Base-by-base conservation (phyloP, 1,140 invertebrate species). In the Pseudomyrmex sp. region DNA sequence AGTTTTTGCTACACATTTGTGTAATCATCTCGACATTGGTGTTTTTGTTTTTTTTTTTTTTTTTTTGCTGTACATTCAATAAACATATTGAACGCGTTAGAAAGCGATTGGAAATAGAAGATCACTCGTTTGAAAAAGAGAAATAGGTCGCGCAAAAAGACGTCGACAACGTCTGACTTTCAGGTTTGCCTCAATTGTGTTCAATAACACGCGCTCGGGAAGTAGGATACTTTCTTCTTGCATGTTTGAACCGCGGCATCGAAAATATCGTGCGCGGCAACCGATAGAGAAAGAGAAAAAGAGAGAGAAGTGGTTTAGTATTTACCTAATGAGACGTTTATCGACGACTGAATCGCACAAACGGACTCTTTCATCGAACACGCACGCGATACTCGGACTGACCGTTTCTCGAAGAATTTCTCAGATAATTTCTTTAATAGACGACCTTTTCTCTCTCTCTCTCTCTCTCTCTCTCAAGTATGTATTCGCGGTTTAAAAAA, bases 171-270 rank as follows among this genome's bases (percentile, higher is more conserved):
- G 18, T 80, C 76, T 80, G 35, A 72, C 76, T 80, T 80, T 80
- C 76, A 23, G 59, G 23, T 70, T 72, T 72, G 66, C 44, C 56
- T 20, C 66, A 66, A 72, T 59, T 61, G 54, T 72, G 66, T 70
- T 50, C 66, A 18, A 80, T 80, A 35, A 35, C 61, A 18, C 54
- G 44, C 20, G 54, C 48, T 70, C 8, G 26, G 66, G 54, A 80
- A 80, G 76, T 80, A 80, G 66, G 76, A 80, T 80, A 80, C 76
- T 80, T 80, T 80, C 76, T 44, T 80, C 46, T 72, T 66, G 23
- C 54, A 20, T 70, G 18, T 72, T 80, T 72, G 66, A 59, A 61
- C 35, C 46, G 44, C 65, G 61, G 15, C 2, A 9, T 70, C 65
- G 46, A 48, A 58, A 80, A 72, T 56, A 48, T 80, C 44, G 66